Percentiles rank a stretch among this genome's conserved stretches.
Conservation (phyloP, 2,113 vertebrate species). For the Pteronura brasiliensis region DNA sequence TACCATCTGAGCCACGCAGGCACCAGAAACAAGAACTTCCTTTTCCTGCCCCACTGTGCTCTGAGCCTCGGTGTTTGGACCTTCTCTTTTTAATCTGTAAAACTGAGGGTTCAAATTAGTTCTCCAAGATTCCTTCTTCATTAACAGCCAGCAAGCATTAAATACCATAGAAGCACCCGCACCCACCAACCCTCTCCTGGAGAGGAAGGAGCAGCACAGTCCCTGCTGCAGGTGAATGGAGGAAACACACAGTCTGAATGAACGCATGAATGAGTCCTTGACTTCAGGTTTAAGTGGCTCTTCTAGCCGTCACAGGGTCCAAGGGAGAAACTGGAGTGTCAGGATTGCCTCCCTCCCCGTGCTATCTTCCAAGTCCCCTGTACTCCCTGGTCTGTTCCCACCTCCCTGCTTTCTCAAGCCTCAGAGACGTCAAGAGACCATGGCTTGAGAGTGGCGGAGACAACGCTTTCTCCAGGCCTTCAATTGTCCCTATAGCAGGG, state of each 20-base stretch:
- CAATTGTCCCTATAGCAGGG: background rate
- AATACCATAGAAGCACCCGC: background rate
- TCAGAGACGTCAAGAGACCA: background rate
- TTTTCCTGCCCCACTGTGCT: background rate
- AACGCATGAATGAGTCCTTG: background rate
- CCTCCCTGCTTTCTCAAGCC: background rate
- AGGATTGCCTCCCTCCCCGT: background rate
- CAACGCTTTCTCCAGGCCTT: background rate
- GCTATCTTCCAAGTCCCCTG: background rate
- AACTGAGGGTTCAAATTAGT: background rate
- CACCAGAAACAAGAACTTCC: background rate
- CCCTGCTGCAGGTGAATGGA: background rate
- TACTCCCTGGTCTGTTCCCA: background rate
- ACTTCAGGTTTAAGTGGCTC: background rate
- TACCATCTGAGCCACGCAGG: too few species aligned
- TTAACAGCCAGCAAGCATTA: background rate
- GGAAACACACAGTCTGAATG: background rate
- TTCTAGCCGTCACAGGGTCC: background rate
- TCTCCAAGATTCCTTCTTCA: background rate
- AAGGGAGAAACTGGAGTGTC: background rate
- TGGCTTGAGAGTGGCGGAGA: background rate
- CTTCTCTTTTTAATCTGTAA: background rate
- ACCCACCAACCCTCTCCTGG: background rate
- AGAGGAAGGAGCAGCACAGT: background rate
- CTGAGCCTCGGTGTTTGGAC: background rate